phyloP scores from a whole-genome alignment of 2,797 vertebrate species.

The Sebastes itinus region DNA sequence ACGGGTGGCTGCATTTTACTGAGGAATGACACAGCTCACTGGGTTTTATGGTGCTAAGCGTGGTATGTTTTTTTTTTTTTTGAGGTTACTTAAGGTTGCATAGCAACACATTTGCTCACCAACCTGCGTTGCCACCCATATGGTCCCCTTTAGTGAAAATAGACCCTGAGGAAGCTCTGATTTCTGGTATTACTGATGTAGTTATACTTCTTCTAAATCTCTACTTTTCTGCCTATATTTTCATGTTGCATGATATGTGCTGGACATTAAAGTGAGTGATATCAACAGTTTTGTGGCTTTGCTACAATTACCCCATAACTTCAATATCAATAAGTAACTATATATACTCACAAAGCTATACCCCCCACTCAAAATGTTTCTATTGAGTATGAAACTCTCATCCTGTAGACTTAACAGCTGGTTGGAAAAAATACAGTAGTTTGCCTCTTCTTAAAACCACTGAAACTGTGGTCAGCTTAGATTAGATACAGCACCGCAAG shows the following conservation, averaged over 20 bases:
- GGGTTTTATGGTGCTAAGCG: slow-evolving; percentile 24
- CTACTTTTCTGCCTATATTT: background rate
- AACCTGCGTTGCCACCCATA: slow-evolving; percentile 9
- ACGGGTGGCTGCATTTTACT: background rate
- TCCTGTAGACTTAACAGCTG: background rate
- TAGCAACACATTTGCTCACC: slow-evolving; percentile 49
- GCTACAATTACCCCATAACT: background rate
- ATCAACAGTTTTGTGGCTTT: background rate
- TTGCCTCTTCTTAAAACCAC: background rate
- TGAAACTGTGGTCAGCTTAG: background rate
- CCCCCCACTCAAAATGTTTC: background rate
- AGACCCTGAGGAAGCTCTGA: slow-evolving; percentile 19
- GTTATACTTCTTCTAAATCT: background rate
- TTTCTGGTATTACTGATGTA: slow-evolving; percentile 22
- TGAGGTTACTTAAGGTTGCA: slow-evolving; percentile 33
- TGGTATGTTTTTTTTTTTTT: background rate
- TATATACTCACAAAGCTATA: background rate
- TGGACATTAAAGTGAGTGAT: background rate
- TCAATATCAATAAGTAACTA: background rate
- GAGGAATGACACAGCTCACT: slow-evolving; percentile 2
- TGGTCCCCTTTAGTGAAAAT: background rate
- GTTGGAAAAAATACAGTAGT: too few species aligned
- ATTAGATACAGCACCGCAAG: background rate
- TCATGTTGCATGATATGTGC: background rate
- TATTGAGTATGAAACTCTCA: background rate